These are phyloP conservation scores for Coremacera marginata DNA, from an alignment of 2,888 invertebrate species.

Conservation along the genomic window DNA sequence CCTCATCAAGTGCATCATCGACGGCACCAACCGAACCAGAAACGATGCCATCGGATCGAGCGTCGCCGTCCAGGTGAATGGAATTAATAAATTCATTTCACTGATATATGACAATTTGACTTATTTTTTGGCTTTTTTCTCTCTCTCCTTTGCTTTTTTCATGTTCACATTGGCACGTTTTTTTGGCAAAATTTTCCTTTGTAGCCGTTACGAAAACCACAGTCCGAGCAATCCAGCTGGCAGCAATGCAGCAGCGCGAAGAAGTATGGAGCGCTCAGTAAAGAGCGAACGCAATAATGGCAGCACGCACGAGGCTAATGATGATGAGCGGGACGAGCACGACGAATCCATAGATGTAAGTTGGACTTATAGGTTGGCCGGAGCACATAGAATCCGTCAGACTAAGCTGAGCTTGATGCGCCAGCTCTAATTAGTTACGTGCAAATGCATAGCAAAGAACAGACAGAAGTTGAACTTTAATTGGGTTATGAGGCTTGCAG, in stretches of 20 bases:
- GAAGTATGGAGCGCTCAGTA: slow-evolving; percentile 62
- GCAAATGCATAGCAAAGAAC: no score
- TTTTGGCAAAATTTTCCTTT: slow-evolving; percentile 11
- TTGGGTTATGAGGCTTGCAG: no score
- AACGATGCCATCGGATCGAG: slow-evolving; percentile 65
- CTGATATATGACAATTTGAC: background rate
- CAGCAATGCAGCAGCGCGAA: slow-evolving; percentile 55
- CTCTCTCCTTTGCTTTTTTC: background rate
- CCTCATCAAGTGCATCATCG: slow-evolving; percentile 69
- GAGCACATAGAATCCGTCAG: no score
- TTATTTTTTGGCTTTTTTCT: background rate
- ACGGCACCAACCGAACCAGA: slow-evolving; percentile 70
- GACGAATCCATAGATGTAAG: slow-evolving; percentile 68
- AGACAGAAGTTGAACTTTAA: no score
- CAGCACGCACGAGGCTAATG: slow-evolving; percentile 68
- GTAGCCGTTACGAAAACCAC: slow-evolving; percentile 69
- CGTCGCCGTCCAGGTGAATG: slow-evolving; percentile 61
- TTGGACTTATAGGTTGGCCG: slow-evolving; percentile 23
- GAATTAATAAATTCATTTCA: background rate
- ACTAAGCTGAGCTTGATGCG: no score
- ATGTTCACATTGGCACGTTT: background rate
- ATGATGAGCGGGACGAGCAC: slow-evolving; percentile 66
- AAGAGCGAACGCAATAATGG: slow-evolving; percentile 69
- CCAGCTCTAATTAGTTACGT: no score
- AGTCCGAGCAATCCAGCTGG: slow-evolving; percentile 69